These are phyloP conservation scores for Acropternis orthonyx DNA, from an alignment of 2,797 vertebrate genomes.

Conservation along the genomic window DNA sequence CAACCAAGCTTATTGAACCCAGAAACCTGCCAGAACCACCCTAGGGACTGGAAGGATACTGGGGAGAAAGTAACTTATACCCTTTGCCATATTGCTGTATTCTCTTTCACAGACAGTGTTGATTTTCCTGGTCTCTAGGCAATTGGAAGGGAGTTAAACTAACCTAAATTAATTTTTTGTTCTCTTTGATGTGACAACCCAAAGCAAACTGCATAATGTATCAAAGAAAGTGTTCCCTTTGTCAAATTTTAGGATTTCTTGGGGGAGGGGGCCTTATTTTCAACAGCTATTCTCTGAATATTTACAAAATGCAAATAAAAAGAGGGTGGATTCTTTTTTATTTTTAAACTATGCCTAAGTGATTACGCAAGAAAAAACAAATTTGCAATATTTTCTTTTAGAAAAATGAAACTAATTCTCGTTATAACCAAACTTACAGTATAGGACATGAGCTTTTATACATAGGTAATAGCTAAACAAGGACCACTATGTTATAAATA, in stretches of 20 bases:
- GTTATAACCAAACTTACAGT: neutral
- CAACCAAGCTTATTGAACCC: neutral
- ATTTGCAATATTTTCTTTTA: neutral
- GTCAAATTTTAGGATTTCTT: neutral
- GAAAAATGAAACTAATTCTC: neutral
- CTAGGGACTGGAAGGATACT: neutral
- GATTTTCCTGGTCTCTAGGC: neutral
- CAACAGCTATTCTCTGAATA: neutral
- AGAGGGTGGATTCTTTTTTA: too few species aligned
- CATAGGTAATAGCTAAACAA: neutral
- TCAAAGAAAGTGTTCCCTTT: neutral
- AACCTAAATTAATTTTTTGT: neutral
- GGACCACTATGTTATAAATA: neutral
- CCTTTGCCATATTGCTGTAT: neutral
- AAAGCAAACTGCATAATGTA: neutral
- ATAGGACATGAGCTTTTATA: neutral
- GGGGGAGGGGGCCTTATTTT: neutral
- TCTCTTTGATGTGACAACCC: neutral
- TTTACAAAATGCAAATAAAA: neutral
- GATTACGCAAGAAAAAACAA: neutral
- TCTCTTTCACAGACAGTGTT: neutral
- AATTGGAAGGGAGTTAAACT: neutral
- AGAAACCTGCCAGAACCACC: neutral
- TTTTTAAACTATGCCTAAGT: neutral
- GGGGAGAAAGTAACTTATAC: neutral